Percentiles rank a stretch among this genome's conserved stretches.
phyloP scores from a whole-genome alignment of 2,888 invertebrate species.

The Hypselothyrea guttata region DNA sequence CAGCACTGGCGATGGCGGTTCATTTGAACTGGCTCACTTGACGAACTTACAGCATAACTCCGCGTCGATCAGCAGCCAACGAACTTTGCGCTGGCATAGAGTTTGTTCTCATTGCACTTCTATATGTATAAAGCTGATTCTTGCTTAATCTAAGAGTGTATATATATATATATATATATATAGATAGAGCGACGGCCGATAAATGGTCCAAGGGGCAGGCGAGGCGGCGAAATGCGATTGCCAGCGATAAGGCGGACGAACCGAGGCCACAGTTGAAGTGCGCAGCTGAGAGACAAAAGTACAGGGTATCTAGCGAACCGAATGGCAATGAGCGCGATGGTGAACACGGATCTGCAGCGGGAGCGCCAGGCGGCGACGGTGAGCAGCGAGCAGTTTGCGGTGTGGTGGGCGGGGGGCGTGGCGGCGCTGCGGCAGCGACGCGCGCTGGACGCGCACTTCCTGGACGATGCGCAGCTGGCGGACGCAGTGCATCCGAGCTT shows the following conservation, averaged over 20 bases:
- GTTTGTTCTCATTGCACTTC: too few relatives aligned
- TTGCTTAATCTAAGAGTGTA: too few relatives aligned
- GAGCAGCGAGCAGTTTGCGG: constrained; percentile 68
- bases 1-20: too few relatives aligned
- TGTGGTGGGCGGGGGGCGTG: constrained; percentile 80
- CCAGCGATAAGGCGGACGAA: constrained; percentile 11
- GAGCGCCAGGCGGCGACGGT: constrained; percentile 68
- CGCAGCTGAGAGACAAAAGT: too few relatives aligned
- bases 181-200: constrained; percentile 15
- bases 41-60: too few relatives aligned
- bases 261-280: neutral
- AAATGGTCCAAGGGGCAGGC: neutral
- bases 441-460: constrained; percentile 64
- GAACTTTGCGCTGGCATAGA: constrained; percentile 1
- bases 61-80: too few relatives aligned
- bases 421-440: constrained; percentile 56
- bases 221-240: neutral
- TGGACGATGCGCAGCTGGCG: constrained; percentile 65
- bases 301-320: too few relatives aligned
- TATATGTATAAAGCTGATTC: too few relatives aligned
- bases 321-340: constrained; percentile 1
- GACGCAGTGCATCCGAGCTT: constrained; percentile 62
- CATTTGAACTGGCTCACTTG: too few relatives aligned
- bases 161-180: neutral
- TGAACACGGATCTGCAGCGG: constrained; percentile 57